phyloP scores from a whole-genome alignment of 2,113 vertebrate species.

The Ramphastos sulfuratus region DNA sequence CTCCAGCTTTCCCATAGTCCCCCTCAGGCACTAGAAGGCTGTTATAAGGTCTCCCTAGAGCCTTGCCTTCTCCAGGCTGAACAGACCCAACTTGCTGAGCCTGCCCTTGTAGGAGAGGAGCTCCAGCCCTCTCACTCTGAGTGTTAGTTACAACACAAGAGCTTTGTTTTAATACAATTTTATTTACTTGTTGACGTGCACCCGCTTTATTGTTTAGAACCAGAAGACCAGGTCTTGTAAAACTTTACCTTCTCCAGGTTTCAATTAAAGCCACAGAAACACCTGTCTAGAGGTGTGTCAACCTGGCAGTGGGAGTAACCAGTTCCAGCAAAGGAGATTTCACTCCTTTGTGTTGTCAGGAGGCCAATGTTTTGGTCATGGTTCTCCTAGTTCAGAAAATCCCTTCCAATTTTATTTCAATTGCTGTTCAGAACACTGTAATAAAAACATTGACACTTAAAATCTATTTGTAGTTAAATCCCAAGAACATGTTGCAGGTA shows the following conservation, averaged over 20 bases:
- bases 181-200: not conserved
- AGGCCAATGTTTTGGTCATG: not conserved
- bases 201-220: not conserved
- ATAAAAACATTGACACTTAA: not conserved
- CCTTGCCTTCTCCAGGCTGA: too few species aligned
- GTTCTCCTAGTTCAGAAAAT: not conserved
- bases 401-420: not conserved
- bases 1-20: too few species aligned
- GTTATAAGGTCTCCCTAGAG: too few species aligned
- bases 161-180: not conserved
- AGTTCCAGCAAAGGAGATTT: not conserved
- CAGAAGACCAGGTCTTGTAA: not conserved
- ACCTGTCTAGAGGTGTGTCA: not conserved
- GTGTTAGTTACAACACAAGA: not conserved
- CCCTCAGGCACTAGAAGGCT: too few species aligned
- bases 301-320: not conserved
- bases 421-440: not conserved
- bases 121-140: too few species aligned
- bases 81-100: too few species aligned
- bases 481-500: not conserved
- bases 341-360: not conserved
- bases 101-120: too few species aligned
- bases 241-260: not conserved
- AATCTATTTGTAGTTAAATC: not conserved
- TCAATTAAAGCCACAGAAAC: not conserved